Conservation (phyloP, 2,797 vertebrate genomes). For the Sebastes matsubarae region DNA sequence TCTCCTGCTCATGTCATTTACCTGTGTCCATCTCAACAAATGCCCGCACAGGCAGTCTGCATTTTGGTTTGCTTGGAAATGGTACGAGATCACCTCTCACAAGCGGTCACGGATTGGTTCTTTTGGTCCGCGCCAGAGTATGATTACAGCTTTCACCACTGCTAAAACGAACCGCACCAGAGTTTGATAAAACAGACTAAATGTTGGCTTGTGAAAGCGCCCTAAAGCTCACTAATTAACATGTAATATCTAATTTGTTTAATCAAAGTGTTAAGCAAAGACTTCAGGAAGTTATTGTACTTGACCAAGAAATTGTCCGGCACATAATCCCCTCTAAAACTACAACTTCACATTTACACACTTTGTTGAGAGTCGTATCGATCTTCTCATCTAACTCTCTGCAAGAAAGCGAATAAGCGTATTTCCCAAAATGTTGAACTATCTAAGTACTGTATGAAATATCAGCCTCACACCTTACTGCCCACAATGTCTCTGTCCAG, state of each 20-base stretch:
- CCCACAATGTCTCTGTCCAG: not conserved
- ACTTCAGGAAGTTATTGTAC: not conserved
- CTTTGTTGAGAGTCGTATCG: not conserved
- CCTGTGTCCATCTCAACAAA: too few relatives aligned
- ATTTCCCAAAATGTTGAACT: not conserved
- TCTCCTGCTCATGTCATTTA: too few relatives aligned
- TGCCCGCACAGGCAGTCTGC: too few relatives aligned
- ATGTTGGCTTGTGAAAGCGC: too few relatives aligned
- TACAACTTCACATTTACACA: not conserved
- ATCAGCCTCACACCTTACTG: not conserved
- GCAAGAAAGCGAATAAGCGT: not conserved
- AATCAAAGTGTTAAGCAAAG: not conserved
- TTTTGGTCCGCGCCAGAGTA: too few relatives aligned
- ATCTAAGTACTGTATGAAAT: not conserved
- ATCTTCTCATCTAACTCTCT: not conserved
- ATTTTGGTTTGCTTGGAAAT: too few relatives aligned
- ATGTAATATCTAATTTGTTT: not conserved
- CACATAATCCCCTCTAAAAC: not conserved
- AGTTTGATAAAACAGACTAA: too few relatives aligned
- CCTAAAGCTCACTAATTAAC: not conserved
- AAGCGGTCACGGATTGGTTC: too few relatives aligned
- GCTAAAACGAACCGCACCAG: too few relatives aligned
- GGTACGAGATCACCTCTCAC: too few relatives aligned
- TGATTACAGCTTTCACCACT: too few relatives aligned
- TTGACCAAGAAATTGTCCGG: not conserved